Conservation (phyloP, 2,797 vertebrate genomes). For the Sus cebifrons region DNA sequence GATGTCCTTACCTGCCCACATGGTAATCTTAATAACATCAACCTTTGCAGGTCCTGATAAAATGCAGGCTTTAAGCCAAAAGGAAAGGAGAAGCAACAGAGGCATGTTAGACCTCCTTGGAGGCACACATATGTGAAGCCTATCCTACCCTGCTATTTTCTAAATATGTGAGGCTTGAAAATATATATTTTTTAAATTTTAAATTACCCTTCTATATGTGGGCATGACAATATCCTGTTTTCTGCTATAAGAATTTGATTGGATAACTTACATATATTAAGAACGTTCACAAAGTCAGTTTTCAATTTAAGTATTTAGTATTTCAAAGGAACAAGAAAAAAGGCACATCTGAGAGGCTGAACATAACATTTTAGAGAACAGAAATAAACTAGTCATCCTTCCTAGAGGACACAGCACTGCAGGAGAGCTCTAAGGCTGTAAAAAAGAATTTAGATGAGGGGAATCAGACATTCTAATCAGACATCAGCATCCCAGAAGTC, state of each 20-base stretch:
- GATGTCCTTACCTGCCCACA: neutral
- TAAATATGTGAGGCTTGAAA: neutral
- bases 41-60: neutral
- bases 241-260: slow-evolving; percentile 16
- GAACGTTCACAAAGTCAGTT: neutral
- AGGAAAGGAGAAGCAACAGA: neutral
- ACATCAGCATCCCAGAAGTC: neutral
- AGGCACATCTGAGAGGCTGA: neutral
- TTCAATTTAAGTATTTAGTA: slow-evolving; percentile 33
- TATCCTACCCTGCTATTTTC: neutral
- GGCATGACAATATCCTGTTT: neutral
- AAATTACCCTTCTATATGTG: neutral
- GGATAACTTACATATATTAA: neutral
- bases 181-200: neutral
- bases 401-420: neutral
- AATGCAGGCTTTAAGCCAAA: neutral
- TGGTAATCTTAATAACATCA: neutral
- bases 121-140: neutral
- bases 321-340: neutral
- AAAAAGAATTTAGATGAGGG: neutral
- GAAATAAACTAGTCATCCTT: neutral
- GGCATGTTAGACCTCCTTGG: neutral
- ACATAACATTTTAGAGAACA: neutral
- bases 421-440: neutral
- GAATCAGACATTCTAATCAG: neutral